Evolutionary conservation across 2,797 vertebrate species (phyloP), one percentile per base, ranked within the genome.

Genomic region (Tenualosa thibaudeaui): DNA sequence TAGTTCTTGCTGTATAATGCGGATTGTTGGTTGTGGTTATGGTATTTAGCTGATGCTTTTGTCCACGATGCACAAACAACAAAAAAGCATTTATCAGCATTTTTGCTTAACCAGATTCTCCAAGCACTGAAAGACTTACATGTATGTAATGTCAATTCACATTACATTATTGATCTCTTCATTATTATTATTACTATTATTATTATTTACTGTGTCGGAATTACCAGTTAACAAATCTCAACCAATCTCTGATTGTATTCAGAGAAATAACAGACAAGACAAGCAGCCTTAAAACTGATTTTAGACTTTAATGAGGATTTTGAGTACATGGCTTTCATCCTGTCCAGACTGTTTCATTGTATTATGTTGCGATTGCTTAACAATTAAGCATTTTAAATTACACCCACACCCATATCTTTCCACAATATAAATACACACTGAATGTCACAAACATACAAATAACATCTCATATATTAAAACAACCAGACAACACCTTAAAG

Each of bases 261-360:
- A 54, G 17, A 54, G 53, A 75, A 40, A 19, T 5, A 78, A 15
- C 5, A 40, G 13, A 71, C n/a, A 37, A 60, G 6, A 19, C 54
- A 75, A 78, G 7, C 4, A 78, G 26, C 1, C 5, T 19, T 78
- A 1, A 19, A 78, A 46, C 71, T 9, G 40, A 37, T 46, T 78
- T 46, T 8, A 78, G 37, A 78, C 17, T 78, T 78, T 78, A 78
- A 78, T 78, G 0, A 94, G 88, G 71, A 46, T 78, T 22, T 43
- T 46, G 71, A 78, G 71, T 78, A 78, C 71, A 78, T 78, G 71
- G 71, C 71, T 78, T 78, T 43, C 5, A 78, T 78, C 71, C 71
- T 78, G 71, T 78, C 71, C n/a, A 46, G 71, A 78, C 65, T 17
- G 37, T 46, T 78, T 78, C 71, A 78, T 78, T 78, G 40, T 81